Conservation (phyloP, 1,140 invertebrate genomes). For the Ceratitis capitata region DNA sequence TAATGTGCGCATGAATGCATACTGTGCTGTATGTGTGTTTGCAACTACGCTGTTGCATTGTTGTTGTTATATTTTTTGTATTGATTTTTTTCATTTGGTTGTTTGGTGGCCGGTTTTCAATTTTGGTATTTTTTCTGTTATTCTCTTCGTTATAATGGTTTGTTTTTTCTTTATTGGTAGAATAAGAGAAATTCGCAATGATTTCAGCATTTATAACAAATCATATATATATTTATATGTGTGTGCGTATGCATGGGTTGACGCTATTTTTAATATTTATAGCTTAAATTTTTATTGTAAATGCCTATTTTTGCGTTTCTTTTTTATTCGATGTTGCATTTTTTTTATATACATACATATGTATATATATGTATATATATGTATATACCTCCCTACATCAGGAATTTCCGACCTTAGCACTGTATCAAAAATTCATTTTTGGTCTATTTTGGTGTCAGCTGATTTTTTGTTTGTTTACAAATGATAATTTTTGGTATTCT, state of each 20-base stretch:
- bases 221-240: neutral
- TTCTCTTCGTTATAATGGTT: neutral
- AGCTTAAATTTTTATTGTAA: neutral
- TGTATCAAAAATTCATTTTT: no score
- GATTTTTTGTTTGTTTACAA: neutral
- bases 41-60: neutral
- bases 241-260: neutral
- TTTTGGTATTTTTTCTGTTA: neutral
- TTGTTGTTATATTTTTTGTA: slow-evolving; percentile 11
- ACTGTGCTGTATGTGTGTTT: neutral
- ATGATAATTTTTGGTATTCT: neutral
- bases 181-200: neutral
- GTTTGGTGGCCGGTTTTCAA: neutral
- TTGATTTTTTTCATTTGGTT: neutral
- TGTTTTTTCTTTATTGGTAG: neutral
- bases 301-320: no score
- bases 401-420: no score
- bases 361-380: no score
- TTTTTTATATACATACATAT: no score
- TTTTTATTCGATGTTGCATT: neutral
- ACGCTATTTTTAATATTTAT: neutral
- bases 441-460: neutral
- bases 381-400: no score
- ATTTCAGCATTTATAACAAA: neutral
- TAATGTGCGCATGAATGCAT: slow-evolving; percentile 6